Conservation (phyloP, 64 coral and sea anemone genomes). For the Trachythela sp. region DNA sequence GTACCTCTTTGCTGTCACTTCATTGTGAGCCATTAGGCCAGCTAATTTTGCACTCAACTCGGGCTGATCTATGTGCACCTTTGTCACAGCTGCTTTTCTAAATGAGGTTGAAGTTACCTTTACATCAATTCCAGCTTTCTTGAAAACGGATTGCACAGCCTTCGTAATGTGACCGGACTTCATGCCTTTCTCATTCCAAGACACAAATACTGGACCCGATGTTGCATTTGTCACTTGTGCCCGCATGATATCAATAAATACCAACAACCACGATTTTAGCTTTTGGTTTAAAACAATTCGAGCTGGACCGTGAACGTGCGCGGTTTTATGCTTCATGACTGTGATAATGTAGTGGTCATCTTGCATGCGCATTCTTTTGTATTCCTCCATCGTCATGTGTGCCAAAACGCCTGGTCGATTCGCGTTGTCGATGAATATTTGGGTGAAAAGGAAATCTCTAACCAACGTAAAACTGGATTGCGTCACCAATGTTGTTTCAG, state of each 20-base stretch:
- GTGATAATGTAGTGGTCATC: slow-evolving; percentile 40
- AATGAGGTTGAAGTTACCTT: not conserved
- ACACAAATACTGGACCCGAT: not conserved
- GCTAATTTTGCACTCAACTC: not conserved
- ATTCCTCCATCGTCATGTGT: slow-evolving; percentile 43
- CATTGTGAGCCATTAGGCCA: no score
- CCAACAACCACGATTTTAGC: not conserved
- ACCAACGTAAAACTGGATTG: not conserved
- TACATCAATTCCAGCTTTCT: not conserved
- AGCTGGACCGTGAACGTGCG: slow-evolving; percentile 19
- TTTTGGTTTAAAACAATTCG: slow-evolving; percentile 16
- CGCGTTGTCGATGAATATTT: slow-evolving; percentile 49
- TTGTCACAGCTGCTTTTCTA: not conserved
- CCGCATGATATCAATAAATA: not conserved
- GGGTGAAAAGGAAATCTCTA: slow-evolving; percentile 37
- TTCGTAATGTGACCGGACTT: not conserved
- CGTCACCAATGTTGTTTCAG: not conserved
- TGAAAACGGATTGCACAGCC: not conserved
- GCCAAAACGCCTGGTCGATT: slow-evolving; percentile 46
- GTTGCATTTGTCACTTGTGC: not conserved
- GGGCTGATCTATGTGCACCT: not conserved
- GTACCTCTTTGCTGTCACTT: no score
- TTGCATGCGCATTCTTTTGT: not conserved
- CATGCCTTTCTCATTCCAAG: not conserved
- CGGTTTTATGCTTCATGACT: slow-evolving; percentile 40